These are phyloP conservation scores for Lypha dubia DNA, from an alignment of 2,888 invertebrate genomes.

Conservation along the genomic window DNA sequence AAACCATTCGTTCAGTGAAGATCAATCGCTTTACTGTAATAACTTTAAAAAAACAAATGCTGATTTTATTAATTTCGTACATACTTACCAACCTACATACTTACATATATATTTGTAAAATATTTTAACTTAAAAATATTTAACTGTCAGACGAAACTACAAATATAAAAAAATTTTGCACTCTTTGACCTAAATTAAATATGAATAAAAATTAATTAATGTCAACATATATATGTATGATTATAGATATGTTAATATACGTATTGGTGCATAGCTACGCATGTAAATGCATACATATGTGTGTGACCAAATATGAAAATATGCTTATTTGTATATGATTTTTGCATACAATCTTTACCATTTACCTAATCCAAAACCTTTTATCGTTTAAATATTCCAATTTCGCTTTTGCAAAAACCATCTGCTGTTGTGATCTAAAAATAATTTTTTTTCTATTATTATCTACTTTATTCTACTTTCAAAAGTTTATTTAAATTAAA, in stretches of 20 bases:
- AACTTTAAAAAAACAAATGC: background rate
- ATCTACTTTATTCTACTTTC: background rate
- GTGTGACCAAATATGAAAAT: background rate
- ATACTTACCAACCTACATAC: no score
- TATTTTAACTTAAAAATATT: no score
- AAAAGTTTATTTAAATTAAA: background rate
- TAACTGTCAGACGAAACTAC: no score
- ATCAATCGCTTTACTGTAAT: slow-evolving; percentile 1
- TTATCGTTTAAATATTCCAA: background rate
- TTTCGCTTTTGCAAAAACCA: background rate
- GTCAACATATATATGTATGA: background rate
- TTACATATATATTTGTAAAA: no score
- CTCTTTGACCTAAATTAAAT: no score
- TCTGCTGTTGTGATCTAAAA: background rate
- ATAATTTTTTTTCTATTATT: background rate
- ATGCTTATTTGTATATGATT: background rate
- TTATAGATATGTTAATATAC: background rate
- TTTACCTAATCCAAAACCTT: background rate
- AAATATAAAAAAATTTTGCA: no score
- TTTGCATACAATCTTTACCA: background rate
- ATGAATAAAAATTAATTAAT: background rate
- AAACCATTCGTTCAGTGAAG: slow-evolving; percentile 5
- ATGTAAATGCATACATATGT: background rate
- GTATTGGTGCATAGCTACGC: background rate
- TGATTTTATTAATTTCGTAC: background rate